Evolutionary conservation across 2,113 vertebrate species (phyloP).

Genomic region (Pseudonaja textilis): DNA sequence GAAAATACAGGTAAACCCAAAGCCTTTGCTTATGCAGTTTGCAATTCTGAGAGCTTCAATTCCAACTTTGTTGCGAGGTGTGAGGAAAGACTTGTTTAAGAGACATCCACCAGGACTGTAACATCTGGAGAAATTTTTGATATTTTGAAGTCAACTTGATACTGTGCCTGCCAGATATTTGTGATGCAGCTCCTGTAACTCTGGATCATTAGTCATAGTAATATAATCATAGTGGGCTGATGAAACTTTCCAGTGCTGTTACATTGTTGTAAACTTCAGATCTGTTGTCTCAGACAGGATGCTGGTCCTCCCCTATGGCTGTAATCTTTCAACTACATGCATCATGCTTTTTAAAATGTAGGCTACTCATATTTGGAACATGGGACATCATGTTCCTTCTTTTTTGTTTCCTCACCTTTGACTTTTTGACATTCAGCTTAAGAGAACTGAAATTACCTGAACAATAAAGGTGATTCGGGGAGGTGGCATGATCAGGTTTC

Average conservation of each 20-base stretch:
- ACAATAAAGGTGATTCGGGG: neutral
- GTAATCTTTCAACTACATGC: neutral
- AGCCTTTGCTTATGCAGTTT: neutral
- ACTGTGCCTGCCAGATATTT: neutral
- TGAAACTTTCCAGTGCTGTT: neutral
- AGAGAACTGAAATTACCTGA: neutral
- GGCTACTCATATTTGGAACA: slow-evolving; percentile 10
- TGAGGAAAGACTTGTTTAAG: neutral
- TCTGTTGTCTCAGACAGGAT: too few relatives aligned
- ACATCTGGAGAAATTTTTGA: neutral
- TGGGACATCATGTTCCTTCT: neutral
- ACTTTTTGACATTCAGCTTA: slow-evolving; percentile 16
- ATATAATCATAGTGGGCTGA: neutral
- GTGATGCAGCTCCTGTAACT: neutral
- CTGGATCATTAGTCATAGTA: neutral
- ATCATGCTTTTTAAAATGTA: neutral
- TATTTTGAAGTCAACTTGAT: neutral
- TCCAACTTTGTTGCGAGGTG: neutral
- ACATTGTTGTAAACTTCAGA: neutral
- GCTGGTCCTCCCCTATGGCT: neutral
- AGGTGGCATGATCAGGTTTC: neutral
- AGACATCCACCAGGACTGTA: neutral
- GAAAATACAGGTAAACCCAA: neutral
- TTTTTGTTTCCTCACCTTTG: neutral
- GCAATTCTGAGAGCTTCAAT: neutral